Evolutionary conservation across 2,113 vertebrate genomes (phyloP).

Genomic region (Ameiurus melas): DNA sequence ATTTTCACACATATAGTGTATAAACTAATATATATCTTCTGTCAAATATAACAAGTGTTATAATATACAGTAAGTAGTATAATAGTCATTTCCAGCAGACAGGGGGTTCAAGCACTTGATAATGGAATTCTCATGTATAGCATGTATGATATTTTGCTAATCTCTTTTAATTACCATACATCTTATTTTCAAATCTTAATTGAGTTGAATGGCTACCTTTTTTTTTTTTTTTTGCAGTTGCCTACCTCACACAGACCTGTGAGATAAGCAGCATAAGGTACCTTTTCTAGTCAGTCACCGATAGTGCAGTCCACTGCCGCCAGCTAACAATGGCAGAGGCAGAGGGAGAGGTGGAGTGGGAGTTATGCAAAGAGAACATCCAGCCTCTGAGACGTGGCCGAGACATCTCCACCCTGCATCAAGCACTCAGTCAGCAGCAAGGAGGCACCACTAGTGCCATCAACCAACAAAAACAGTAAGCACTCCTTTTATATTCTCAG

Average conservation of each 20-base stretch:
- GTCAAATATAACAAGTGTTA: no score
- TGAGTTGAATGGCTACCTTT: neutral
- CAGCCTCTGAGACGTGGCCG: slow-evolving; percentile 87
- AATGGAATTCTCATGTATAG: neutral
- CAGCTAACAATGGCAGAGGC: slow-evolving; percentile 76
- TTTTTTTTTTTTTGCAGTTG: neutral
- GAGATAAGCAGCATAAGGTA: no score
- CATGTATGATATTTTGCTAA: neutral
- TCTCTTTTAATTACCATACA: neutral
- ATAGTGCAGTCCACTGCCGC: neutral
- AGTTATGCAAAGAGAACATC: slow-evolving; percentile 95
- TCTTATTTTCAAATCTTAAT: neutral
- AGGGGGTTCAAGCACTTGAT: neutral
- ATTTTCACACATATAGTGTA: no score
- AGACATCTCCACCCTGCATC: slow-evolving; percentile 80
- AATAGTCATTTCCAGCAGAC: neutral
- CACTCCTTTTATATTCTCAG: neutral
- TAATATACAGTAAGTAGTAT: no score
- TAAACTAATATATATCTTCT: no score
- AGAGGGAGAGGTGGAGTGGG: slow-evolving; percentile 85
- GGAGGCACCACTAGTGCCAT: slow-evolving; percentile 72
- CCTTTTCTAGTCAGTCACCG: neutral
- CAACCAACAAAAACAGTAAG: slow-evolving; percentile 86
- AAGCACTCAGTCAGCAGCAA: slow-evolving; percentile 83
- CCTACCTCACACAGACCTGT: neutral